Conservation (phyloP, 2,888 invertebrate genomes). For the Chloromyia formosa region DNA sequence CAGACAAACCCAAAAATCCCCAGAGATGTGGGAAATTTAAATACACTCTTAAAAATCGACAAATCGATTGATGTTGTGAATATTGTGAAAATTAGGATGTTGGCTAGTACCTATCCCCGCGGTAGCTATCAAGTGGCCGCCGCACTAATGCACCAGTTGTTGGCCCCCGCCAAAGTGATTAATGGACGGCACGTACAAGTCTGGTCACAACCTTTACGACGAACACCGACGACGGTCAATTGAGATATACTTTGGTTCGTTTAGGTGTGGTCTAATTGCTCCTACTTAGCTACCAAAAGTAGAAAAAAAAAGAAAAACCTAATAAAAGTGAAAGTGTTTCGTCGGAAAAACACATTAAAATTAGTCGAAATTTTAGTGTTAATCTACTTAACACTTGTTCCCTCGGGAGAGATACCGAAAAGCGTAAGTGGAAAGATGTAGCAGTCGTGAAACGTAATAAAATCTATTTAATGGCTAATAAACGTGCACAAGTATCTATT, state of each 20-base stretch:
- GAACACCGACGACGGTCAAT: no score
- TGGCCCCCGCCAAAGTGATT: no score
- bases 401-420: background rate
- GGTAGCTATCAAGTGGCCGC: no score
- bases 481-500: constrained; percentile 12
- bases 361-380: constrained; percentile 23
- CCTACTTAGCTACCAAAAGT: background rate
- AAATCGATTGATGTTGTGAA: background rate
- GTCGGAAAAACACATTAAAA: constrained; percentile 28
- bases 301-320: background rate
- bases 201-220: no score
- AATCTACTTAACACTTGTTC: constrained; percentile 27
- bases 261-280: background rate
- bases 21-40: no score
- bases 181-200: no score
- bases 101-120: no score
- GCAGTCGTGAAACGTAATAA: constrained; percentile 10
- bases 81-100: no score
- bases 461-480: constrained; percentile 24
- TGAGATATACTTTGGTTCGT: no score
- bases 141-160: no score
- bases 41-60: background rate
- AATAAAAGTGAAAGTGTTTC: constrained; percentile 37
- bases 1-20: no score
- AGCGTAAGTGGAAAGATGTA: background rate